These are phyloP conservation scores for Mus caroli DNA, from an alignment of 2,797 vertebrate genomes.

Conservation along the genomic window DNA sequence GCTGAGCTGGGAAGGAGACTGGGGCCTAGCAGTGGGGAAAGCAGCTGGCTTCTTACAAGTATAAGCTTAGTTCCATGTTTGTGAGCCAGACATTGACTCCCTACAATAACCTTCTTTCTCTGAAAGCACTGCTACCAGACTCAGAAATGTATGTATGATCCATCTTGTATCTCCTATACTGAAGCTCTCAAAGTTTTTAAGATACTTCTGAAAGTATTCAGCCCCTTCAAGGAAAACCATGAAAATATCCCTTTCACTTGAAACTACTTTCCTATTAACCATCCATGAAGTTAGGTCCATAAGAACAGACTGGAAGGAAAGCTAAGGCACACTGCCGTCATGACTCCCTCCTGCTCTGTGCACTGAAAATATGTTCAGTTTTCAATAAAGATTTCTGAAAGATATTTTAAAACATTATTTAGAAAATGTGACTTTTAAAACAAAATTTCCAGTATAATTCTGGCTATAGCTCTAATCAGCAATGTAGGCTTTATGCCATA, in stretches of 20 bases:
- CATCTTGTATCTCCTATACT: background rate
- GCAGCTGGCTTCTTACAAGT: background rate
- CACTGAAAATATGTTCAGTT: constrained; percentile 27
- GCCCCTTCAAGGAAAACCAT: background rate
- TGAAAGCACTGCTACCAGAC: background rate
- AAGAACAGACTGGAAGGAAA: background rate
- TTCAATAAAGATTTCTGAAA: constrained; percentile 25
- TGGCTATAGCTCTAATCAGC: background rate
- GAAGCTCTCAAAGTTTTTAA: constrained; percentile 6
- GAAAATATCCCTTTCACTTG: background rate
- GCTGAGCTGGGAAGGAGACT: too few relatives aligned
- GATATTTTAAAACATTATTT: constrained; percentile 40
- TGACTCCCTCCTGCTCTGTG: background rate
- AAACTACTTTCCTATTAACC: background rate
- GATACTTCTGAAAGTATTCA: background rate
- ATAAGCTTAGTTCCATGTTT: background rate
- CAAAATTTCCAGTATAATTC: background rate
- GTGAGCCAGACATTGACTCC: background rate
- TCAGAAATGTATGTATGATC: background rate
- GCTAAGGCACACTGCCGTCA: background rate
- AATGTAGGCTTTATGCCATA: constrained; percentile 32
- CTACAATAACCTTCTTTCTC: background rate
- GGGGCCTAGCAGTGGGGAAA: background rate
- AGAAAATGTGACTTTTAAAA: background rate
- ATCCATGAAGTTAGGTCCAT: background rate